Percentiles rank a stretch among this genome's conserved stretches.
These are phyloP conservation scores for Drosophila borealis DNA, from an alignment of 2,888 invertebrate species.

Conservation along the genomic window DNA sequence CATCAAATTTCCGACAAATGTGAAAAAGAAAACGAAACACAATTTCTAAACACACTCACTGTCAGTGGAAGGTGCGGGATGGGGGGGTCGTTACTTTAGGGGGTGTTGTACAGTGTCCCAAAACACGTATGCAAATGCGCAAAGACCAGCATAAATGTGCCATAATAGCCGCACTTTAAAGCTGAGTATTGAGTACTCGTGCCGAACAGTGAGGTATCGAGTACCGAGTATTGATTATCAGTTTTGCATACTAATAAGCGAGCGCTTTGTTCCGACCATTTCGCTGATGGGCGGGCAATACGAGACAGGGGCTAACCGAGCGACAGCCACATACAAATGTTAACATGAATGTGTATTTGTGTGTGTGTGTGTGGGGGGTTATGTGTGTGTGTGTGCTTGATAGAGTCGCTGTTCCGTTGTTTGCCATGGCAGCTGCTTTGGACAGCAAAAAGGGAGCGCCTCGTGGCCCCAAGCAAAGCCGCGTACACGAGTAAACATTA, in stretches of 20 bases:
- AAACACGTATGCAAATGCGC: conserved; percentile 62
- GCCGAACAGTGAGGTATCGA: conserved; percentile 21
- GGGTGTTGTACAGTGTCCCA: conserved; percentile 34
- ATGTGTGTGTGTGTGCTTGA: conserved; percentile 5
- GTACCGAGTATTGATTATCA: conserved; percentile 72
- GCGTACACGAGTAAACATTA: conserved; percentile 5
- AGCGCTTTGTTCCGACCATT: conserved; percentile 45
- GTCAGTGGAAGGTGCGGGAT: too few species aligned
- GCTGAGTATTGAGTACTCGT: conserved; percentile 31
- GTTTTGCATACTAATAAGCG: conserved; percentile 78
- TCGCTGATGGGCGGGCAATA: conserved; percentile 16
- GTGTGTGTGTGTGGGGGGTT: not conserved
- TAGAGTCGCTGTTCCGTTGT: conserved; percentile 40
- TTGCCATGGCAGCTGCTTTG: conserved; percentile 62
- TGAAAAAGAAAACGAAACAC: conserved; percentile 15
- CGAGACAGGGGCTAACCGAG: conserved; percentile 9
- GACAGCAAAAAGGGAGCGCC: conserved; percentile 31
- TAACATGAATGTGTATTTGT: not conserved
- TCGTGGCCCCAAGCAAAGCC: conserved; percentile 17
- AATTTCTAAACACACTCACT: not conserved
- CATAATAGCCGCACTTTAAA: conserved; percentile 56
- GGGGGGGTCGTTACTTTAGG: not conserved
- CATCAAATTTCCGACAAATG: conserved; percentile 30
- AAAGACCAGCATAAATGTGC: conserved; percentile 59
- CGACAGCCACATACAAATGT: conserved; percentile 27